Base-by-base conservation (phyloP, 2,797 vertebrate genomes). In the Bryconaethiops microstoma region DNA sequence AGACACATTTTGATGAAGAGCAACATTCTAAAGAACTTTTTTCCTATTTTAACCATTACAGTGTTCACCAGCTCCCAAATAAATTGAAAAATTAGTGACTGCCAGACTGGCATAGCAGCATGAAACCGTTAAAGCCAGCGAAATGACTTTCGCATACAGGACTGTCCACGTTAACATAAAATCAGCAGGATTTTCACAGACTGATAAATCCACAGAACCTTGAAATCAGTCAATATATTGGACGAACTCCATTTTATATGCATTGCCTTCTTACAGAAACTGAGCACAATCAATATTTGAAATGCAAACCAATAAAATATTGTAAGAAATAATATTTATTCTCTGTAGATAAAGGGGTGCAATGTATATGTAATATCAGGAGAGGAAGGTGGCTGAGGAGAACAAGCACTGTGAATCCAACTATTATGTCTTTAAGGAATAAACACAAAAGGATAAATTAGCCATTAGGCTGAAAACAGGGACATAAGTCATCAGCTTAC, bases 381-480 rank as follows among this genome's bases (percentile, higher is more conserved):
- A 59, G 64, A 39, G 23, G 29, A 52, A 14, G n/a, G 1, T 54
- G 69, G 69, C 50, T 55, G 69, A 55, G 25, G 7, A 69, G 54
- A 9, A 75, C 62, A 74, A 35, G 54, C 50, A 9, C 0, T 39
- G 23, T 59, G 16, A 75, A 60, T 35, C 63, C 14, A 57, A 29
- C 23, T n/a, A 59, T 67, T n/a, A 29, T 71, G 42, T 71, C 69
- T 71, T 52, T 71, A 52, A 29, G 23, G 69, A 72, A 72, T 35
- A 72, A 55, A 55, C 69, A 35, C 69, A 72, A 74, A 74, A 60
- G 79, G 23, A 48, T 75, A 50, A 50, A 35, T 40, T 54, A 35
- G 60, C 19, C 54, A 74, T 57, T 67, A 35, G 13, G 23, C 71
- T 55, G 57, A 48, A 68, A 7, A 50, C n/a, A 67, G 42, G 63